Conservation (phyloP, 2,797 vertebrate genomes). For the Scolopax rusticola region DNA sequence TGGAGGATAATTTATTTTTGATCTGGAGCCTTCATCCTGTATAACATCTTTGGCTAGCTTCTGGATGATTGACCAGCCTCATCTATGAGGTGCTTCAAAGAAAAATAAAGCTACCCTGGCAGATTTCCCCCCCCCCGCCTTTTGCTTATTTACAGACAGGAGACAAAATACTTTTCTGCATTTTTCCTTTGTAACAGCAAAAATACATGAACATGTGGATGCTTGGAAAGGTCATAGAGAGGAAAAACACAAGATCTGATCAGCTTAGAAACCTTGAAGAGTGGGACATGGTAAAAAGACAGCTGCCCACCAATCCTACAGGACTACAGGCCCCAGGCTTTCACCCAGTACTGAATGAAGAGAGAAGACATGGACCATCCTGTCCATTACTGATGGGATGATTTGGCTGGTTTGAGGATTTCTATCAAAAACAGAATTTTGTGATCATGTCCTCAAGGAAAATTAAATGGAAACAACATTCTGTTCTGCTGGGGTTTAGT, state of each 20-base stretch:
- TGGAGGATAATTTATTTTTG: slow-evolving; percentile 36
- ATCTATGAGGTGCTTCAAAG: slow-evolving; percentile 24
- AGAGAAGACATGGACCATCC: neutral
- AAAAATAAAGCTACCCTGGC: neutral
- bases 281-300: neutral
- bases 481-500: neutral
- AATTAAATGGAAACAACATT: neutral
- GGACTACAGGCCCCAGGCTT: neutral
- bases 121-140: neutral
- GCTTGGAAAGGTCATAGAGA: neutral
- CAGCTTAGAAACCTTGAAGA: neutral
- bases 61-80: slow-evolving; percentile 40
- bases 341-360: neutral
- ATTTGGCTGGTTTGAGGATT: neutral
- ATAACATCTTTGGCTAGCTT: slow-evolving; percentile 14
- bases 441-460: neutral
- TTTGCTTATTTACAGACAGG: neutral
- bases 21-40: slow-evolving; percentile 23
- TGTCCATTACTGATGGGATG: neutral
- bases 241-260: neutral
- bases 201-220: neutral
- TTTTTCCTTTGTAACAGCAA: neutral
- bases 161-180: neutral
- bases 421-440: neutral
- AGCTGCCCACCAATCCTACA: neutral